Evolutionary conservation across 2,797 vertebrate genomes (phyloP).

Genomic region (Sebastes taczanowskii): DNA sequence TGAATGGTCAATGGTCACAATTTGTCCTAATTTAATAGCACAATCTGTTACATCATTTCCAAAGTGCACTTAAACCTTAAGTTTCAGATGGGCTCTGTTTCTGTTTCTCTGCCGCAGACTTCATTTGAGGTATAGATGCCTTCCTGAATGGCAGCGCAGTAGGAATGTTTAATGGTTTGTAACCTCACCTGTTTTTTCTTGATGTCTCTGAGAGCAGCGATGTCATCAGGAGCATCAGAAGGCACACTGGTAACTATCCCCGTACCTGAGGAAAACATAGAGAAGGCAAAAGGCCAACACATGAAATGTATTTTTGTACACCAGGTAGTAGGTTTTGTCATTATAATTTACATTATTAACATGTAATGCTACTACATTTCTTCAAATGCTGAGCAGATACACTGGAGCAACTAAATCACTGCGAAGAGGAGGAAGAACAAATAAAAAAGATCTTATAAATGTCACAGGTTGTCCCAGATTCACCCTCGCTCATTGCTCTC

Average conservation of each 20-base stretch:
- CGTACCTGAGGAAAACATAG: conserved; percentile 81
- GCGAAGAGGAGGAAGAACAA: not conserved
- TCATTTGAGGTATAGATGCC: not conserved
- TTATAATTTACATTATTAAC: not conserved
- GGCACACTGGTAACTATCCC: conserved; percentile 97
- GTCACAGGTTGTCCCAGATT: not conserved
- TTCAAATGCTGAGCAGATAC: not conserved
- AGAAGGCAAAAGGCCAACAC: not conserved
- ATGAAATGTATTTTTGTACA: not conserved
- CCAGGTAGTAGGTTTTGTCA: not conserved
- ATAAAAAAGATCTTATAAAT: not conserved
- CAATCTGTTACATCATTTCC: not conserved
- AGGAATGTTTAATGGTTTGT: not conserved
- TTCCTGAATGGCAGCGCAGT: not conserved
- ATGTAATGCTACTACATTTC: not conserved
- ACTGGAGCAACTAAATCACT: not conserved
- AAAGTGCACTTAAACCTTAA: not conserved
- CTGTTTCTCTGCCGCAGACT: not conserved
- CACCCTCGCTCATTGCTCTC: not conserved
- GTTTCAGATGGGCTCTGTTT: not conserved
- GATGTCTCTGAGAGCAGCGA: conserved; percentile 93
- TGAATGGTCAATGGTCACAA: not conserved
- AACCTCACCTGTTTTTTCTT: conserved; percentile 93
- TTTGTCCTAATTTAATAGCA: no score
- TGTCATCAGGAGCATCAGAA: conserved; percentile 96